Conservation (phyloP, 2,888 invertebrate genomes). For the Pandemis corylana region DNA sequence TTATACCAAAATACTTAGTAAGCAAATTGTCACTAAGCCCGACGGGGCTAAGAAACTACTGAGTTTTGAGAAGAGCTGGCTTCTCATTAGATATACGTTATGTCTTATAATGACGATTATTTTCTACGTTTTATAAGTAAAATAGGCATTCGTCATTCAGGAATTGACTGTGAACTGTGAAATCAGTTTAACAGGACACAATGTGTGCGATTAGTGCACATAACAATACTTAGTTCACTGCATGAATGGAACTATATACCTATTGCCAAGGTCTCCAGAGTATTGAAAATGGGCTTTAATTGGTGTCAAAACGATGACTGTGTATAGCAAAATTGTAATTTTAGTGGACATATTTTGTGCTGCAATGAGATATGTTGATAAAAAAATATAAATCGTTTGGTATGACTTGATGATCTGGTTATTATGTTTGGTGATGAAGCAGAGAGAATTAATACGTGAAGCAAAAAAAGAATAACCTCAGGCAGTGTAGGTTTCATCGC, state of each 20-base stretch:
- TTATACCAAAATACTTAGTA: background rate
- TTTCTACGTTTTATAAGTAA: background rate
- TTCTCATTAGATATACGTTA: background rate
- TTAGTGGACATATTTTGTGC: no score
- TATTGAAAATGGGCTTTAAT: background rate
- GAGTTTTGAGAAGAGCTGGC: background rate
- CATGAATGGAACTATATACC: constrained; percentile 10
- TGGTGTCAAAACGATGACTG: background rate
- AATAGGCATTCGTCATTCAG: no score
- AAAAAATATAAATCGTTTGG: no score
- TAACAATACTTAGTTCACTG: background rate
- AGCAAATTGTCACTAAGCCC: background rate
- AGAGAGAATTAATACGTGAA: no score
- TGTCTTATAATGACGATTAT: background rate
- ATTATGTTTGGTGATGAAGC: no score
- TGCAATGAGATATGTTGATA: no score
- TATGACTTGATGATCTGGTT: no score
- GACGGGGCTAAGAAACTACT: no score
- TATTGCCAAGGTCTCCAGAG: background rate
- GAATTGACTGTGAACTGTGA: background rate
- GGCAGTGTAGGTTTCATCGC: no score
- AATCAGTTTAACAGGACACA: constrained; percentile 7
- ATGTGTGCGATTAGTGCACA: constrained; percentile 3
- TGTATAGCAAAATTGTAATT: background rate
- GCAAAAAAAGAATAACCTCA: no score